phyloP scores from a whole-genome alignment of 2,113 vertebrate species.

The Hipposideros armiger region DNA sequence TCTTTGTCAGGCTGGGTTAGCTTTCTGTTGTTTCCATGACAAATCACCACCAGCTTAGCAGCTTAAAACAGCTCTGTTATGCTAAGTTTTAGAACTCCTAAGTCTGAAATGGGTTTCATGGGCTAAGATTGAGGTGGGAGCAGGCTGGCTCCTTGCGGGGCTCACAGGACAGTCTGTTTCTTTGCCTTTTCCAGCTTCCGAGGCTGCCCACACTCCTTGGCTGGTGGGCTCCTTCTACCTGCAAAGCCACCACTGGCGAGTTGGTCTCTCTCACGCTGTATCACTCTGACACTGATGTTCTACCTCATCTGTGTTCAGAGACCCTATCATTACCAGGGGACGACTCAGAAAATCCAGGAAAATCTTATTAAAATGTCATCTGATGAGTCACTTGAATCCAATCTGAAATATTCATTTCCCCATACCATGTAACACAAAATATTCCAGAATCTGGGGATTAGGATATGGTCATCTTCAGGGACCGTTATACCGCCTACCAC shows the following conservation, averaged over 20 bases:
- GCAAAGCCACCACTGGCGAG: neutral
- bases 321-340: neutral
- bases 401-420: neutral
- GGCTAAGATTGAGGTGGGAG: neutral
- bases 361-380: neutral
- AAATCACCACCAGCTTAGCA: neutral
- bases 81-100: neutral
- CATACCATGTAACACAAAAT: neutral
- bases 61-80: neutral
- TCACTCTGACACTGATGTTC: neutral
- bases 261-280: neutral
- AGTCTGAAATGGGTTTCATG: neutral
- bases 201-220: neutral
- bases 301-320: neutral
- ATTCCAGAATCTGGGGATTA: neutral
- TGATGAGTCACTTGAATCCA: neutral
- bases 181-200: neutral
- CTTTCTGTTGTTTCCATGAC: neutral
- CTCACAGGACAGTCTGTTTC: neutral
- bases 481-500: neutral
- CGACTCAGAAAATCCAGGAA: neutral
- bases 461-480: neutral
- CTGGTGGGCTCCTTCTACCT: neutral
- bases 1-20: neutral
- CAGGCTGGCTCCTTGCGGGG: neutral